Evolutionary conservation across 2,888 invertebrate species (phyloP).

Genomic region (Sphaerophoria taeniata): DNA sequence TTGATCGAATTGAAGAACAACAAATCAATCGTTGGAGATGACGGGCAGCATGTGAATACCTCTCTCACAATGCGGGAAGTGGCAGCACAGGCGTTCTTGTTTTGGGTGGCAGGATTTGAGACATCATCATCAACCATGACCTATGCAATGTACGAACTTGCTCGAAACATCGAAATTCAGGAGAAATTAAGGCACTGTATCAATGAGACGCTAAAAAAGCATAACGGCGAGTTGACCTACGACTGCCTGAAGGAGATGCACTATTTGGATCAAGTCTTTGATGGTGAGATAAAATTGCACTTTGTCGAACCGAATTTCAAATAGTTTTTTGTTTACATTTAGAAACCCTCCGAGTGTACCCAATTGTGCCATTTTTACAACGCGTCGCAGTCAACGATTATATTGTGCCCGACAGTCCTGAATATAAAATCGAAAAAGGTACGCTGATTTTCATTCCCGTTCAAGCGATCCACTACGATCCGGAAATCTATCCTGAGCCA

Average conservation of each 20-base stretch:
- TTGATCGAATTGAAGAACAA: slow-evolving; percentile 77
- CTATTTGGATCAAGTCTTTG: slow-evolving; percentile 83
- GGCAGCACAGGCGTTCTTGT: slow-evolving; percentile 84
- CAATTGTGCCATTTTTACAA: slow-evolving; percentile 84
- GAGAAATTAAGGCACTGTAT: slow-evolving; percentile 82
- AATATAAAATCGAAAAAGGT: slow-evolving; percentile 83
- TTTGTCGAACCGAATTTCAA: accelerated
- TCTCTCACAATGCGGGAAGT: slow-evolving; percentile 83
- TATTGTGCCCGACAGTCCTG: slow-evolving; percentile 81
- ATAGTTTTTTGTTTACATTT: not conserved
- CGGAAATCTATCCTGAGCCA: slow-evolving; percentile 83
- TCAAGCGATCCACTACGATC: slow-evolving; percentile 84
- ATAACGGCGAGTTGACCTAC: slow-evolving; percentile 82
- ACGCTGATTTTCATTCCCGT: slow-evolving; percentile 77
- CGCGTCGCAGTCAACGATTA: slow-evolving; percentile 83
- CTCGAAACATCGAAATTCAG: slow-evolving; percentile 83
- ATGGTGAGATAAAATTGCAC: slow-evolving; percentile 79
- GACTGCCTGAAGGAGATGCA: slow-evolving; percentile 83
- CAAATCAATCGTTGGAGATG: not conserved
- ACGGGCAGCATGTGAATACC: slow-evolving; percentile 62
- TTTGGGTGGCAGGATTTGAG: slow-evolving; percentile 85
- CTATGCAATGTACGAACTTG: slow-evolving; percentile 84
- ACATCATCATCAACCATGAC: slow-evolving; percentile 84
- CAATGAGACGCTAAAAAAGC: slow-evolving; percentile 77
- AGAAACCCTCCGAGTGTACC: slow-evolving; percentile 86